Conservation (phyloP, 2,113 vertebrate species). For the Pachyramphus minor region DNA sequence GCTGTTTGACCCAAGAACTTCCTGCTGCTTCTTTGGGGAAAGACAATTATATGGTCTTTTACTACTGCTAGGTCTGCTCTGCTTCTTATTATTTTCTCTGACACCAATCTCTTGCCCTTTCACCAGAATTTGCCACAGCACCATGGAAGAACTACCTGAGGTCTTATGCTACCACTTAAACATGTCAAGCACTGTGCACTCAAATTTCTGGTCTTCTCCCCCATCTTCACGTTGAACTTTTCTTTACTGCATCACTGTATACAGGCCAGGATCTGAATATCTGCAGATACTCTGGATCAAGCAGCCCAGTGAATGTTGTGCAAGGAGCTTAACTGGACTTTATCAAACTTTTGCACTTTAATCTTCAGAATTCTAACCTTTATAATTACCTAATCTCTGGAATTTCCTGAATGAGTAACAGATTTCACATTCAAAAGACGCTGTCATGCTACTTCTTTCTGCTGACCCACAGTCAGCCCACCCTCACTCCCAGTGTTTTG, state of each 20-base stretch:
- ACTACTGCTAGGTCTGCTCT: background rate
- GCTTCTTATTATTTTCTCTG: background rate
- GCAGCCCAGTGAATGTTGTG: background rate
- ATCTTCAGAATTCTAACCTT: conserved; percentile 6
- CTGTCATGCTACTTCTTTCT: background rate
- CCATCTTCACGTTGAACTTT: background rate
- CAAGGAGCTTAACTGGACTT: background rate
- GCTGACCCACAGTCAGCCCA: background rate
- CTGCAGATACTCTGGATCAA: background rate
- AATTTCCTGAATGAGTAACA: conserved; percentile 10
- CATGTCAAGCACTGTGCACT: background rate
- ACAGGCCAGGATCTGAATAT: background rate
- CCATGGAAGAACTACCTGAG: background rate
- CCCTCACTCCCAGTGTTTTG: background rate
- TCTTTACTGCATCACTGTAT: background rate
- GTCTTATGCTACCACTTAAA: background rate
- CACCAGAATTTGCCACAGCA: background rate
- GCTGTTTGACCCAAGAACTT: background rate
- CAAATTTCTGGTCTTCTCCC: background rate
- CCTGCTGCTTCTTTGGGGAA: background rate
- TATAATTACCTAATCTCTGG: background rate
- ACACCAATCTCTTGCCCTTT: background rate
- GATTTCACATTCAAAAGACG: background rate
- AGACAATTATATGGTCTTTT: background rate
- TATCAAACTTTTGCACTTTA: background rate